phyloP scores from a whole-genome alignment of 2,113 vertebrate genomes.

The Corythoichthys intestinalis region DNA sequence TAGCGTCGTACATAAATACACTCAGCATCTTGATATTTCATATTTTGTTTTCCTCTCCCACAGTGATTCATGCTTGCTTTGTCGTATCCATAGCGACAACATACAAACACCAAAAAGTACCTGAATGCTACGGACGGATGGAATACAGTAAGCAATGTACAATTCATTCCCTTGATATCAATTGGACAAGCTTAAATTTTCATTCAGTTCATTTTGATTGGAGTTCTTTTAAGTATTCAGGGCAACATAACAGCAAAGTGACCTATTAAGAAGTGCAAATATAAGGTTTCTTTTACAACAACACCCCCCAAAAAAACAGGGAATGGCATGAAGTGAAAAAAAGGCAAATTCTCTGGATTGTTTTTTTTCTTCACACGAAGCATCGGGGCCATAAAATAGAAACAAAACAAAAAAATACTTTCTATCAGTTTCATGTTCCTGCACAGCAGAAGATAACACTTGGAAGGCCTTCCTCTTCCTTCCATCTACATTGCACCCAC shows the following conservation, averaged over 20 bases:
- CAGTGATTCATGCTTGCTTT: constrained; percentile 32
- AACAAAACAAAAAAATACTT: constrained; percentile 19
- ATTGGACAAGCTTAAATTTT: constrained; percentile 7
- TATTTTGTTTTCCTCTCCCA: neutral
- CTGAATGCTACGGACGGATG: constrained; percentile 28
- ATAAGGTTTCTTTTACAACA: neutral
- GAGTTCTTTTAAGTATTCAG: neutral
- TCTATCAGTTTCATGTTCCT: constrained; percentile 55
- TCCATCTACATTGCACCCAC: constrained; percentile 24
- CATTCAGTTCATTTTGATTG: constrained; percentile 7
- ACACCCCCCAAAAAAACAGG: constrained; percentile 3
- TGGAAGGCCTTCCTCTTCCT: constrained; percentile 31
- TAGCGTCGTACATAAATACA: constrained; percentile 26
- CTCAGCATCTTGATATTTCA: neutral
- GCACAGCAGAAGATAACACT: constrained; percentile 75
- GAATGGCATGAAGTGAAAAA: constrained; percentile 26
- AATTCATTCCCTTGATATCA: constrained; percentile 19
- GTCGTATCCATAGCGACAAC: constrained; percentile 24
- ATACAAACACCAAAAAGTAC: constrained; percentile 42
- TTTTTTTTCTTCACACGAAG: constrained; percentile 11
- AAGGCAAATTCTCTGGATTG: constrained; percentile 31
- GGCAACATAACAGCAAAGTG: neutral
- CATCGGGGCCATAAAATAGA: constrained; percentile 27
- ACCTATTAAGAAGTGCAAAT: constrained; percentile 53
- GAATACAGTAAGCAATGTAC: constrained; percentile 10